phyloP scores from a whole-genome alignment of 2,888 invertebrate species.

The Scaptodrosophila latifasciaeformis region DNA sequence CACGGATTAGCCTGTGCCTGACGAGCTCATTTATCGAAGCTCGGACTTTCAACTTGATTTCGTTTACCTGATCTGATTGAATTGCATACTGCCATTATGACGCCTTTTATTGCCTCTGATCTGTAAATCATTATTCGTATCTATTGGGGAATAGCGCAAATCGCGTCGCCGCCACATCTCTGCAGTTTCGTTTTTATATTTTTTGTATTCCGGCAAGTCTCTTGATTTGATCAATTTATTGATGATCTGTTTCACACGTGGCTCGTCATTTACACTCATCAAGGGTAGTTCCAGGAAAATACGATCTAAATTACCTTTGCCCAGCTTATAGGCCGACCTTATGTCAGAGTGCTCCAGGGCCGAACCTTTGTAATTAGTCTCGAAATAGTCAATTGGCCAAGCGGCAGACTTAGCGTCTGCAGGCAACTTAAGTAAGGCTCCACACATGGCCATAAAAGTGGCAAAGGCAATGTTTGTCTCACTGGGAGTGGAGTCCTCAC shows the following conservation, averaged over 20 bases:
- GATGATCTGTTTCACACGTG: background rate
- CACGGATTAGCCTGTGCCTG: no score
- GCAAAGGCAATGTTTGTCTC: background rate
- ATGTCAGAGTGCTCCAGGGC: background rate
- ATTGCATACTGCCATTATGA: no score
- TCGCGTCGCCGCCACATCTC: background rate
- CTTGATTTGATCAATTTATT: background rate
- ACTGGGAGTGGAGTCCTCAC: background rate
- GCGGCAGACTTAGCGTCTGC: no score
- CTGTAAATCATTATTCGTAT: no score
- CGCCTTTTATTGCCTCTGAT: no score
- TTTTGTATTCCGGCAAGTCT: background rate
- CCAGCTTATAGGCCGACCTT: background rate
- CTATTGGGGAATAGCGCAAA: no score
- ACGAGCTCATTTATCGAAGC: no score
- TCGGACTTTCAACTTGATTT: no score
- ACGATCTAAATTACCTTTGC: background rate
- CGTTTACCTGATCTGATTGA: no score
- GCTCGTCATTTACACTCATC: background rate
- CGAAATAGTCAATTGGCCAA: background rate
- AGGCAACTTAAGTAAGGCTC: no score
- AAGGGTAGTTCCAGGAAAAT: background rate
- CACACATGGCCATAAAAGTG: background rate
- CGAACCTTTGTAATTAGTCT: background rate
- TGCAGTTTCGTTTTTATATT: background rate